Conservation (phyloP, 2,888 invertebrate species). For the Platycnemis pennipes region DNA sequence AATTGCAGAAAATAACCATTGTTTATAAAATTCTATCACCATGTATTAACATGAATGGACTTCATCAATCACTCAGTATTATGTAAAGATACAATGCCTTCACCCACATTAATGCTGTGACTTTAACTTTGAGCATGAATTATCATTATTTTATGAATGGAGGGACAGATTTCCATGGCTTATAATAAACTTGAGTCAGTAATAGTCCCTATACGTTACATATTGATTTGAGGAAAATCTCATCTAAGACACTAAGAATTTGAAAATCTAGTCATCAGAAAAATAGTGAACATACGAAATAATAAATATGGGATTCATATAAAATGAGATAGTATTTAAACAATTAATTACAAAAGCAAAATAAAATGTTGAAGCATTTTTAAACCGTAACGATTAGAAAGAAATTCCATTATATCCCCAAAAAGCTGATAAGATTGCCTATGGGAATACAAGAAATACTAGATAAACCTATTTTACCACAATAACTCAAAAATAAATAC, state of each 20-base stretch:
- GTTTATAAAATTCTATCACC: constrained; percentile 40
- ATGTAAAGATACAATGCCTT: constrained; percentile 16
- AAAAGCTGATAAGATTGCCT: background rate
- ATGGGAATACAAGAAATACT: constrained; percentile 39
- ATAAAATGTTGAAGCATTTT: constrained; percentile 29
- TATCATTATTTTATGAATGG: constrained; percentile 34
- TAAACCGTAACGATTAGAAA: constrained; percentile 30
- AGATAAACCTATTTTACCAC: constrained; percentile 34
- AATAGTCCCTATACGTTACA: constrained; percentile 44
- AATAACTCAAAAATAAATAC: constrained; percentile 13
- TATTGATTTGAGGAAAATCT: constrained; percentile 43
- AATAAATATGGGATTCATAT: constrained; percentile 51
- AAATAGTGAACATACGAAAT: constrained; percentile 18
- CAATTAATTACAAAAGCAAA: constrained; percentile 22
- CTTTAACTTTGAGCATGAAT: constrained; percentile 53
- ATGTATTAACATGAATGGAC: background rate
- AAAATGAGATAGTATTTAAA: constrained; percentile 45
- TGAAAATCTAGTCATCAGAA: constrained; percentile 40
- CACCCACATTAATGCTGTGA: background rate
- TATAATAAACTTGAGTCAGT: constrained; percentile 30
- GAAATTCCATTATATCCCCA: constrained; percentile 20
- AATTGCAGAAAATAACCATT: constrained; percentile 4
- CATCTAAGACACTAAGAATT: constrained; percentile 57
- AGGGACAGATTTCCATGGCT: background rate
- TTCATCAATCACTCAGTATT: background rate